phyloP scores from a whole-genome alignment of 2,113 vertebrate genomes.

The Rhinoptilus africanus region DNA sequence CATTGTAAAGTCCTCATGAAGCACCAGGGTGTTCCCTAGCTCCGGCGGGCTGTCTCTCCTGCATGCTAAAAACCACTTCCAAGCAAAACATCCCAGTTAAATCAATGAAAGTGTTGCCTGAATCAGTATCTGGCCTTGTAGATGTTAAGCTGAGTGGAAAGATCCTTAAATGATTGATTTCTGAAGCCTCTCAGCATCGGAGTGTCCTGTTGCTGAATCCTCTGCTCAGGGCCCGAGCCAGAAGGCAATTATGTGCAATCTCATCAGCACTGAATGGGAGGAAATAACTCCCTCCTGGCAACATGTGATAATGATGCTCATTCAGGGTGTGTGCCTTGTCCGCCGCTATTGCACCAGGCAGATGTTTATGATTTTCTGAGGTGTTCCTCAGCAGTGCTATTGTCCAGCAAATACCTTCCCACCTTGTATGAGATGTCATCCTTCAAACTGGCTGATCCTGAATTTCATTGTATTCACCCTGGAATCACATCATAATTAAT shows the following conservation, averaged over 20 bases:
- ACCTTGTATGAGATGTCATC: no score
- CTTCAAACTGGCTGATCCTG: background rate
- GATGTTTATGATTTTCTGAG: background rate
- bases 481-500: background rate
- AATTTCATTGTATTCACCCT: background rate
- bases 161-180: constrained; percentile 19
- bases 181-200: background rate
- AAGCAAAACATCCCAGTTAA: background rate
- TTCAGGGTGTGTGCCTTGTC: background rate
- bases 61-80: background rate
- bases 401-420: background rate
- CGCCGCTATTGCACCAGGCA: background rate
- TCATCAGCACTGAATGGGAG: constrained; percentile 22
- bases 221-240: background rate
- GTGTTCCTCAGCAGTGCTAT: background rate
- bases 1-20: background rate
- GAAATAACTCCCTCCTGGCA: background rate
- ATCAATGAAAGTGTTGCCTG: background rate
- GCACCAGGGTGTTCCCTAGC: background rate
- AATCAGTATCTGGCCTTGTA: background rate
- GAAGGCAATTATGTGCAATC: constrained; percentile 29
- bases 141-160: constrained; percentile 7
- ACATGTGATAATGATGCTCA: background rate
- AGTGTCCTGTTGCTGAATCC: constrained; percentile 27
- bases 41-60: background rate